phyloP scores from a whole-genome alignment of 1,140 invertebrate species.

The Cotesia vestalis region DNA sequence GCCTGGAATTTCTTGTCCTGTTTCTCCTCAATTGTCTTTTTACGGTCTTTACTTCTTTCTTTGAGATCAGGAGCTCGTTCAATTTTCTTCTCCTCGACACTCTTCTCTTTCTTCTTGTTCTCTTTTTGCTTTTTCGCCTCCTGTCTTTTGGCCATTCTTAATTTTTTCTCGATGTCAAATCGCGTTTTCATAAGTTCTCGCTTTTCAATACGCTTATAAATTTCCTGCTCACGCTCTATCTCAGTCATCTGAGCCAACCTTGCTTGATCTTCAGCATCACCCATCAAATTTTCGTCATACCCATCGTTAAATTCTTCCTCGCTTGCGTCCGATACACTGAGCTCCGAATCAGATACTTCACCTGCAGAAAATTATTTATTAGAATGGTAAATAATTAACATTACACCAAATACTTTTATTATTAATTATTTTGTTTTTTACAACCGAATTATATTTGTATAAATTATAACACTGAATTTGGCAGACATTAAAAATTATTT shows the following conservation, averaged over 20 bases:
- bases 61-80: slow-evolving; percentile 75
- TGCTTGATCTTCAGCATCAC: slow-evolving; percentile 93
- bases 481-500: too few relatives aligned
- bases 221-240: slow-evolving; percentile 95
- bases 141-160: slow-evolving; percentile 85
- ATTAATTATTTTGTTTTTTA: too few relatives aligned
- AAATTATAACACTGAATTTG: too few relatives aligned
- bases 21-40: slow-evolving; percentile 90
- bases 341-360: slow-evolving; percentile 73
- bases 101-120: slow-evolving; percentile 70
- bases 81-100: slow-evolving; percentile 63
- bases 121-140: slow-evolving; percentile 76
- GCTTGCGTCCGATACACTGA: slow-evolving; percentile 66
- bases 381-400: not conserved
- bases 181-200: slow-evolving; percentile 92
- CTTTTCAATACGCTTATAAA: slow-evolving; percentile 95
- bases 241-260: slow-evolving; percentile 92
- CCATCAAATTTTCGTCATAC: slow-evolving; percentile 96
- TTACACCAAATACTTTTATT: not conserved
- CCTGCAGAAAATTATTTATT: slow-evolving; percentile 57
- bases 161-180: slow-evolving; percentile 96
- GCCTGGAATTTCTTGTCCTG: slow-evolving; percentile 90
- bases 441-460: too few relatives aligned
- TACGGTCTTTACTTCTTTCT: slow-evolving; percentile 86
- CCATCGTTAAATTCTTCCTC: slow-evolving; percentile 82